Evolutionary conservation across 2,888 invertebrate genomes (phyloP), one percentile per base, ranked within the genome.

Genomic region (Escarpia spicata): DNA sequence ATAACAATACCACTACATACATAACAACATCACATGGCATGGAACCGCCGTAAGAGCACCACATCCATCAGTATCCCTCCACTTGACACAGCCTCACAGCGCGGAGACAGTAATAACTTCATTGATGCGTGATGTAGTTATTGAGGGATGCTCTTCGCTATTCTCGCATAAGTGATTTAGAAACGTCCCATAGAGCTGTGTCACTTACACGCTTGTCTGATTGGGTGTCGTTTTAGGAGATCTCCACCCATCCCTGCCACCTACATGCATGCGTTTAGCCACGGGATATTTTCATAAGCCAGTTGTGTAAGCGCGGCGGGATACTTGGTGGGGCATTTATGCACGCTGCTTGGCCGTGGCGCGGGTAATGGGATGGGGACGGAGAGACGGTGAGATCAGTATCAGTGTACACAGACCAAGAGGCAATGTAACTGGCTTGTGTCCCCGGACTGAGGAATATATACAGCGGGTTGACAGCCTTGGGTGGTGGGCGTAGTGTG

Each of bases 151-250:
- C 75, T 75, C 75, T 26, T 75, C 26, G 75, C 75, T 26, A 75
- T 75, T 75, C 19, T 75, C 75, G 75, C 75, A 75, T 75, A 75
- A 75, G 75, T 75, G 75, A 75, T 19, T 75, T 75, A 75, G 75
- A 75, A 75, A 75, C 26, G 75, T 75, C 75, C 75, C 26, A 6
- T 75, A 75, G 75, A 75, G 75, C 75, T 26, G 75, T 26, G n/a
- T 3, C 75, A 26, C 19, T 75, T 75, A 75, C 19, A 75, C 75
- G 75, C 75, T 26, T 19, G 75, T 75, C 75, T 75, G 75, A 75
- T 75, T 75, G 75, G 75, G 19, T 75, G 75, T 75, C 75, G 26
- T 26, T 75, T 75, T 75, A 75, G 75, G n/a, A 26, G 75, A 75
- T 75, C 75, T 75, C 75, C 6, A 6, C 75, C n/a, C 75, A 15